These are phyloP conservation scores for Ommatoiulus sabulosus DNA, from an alignment of 2,888 invertebrate genomes.

Conservation along the genomic window DNA sequence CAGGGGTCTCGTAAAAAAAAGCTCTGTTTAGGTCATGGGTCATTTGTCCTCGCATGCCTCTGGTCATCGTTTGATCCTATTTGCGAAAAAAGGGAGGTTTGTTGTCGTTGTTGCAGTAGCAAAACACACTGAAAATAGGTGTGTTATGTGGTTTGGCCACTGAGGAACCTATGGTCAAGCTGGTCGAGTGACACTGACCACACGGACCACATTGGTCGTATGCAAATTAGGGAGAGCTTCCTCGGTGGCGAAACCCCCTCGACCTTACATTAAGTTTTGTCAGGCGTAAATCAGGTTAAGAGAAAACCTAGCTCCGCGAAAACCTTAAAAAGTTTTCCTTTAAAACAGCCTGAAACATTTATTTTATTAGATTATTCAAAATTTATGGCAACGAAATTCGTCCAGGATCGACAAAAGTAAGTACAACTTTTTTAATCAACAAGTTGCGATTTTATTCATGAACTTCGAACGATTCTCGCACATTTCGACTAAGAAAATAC, in stretches of 20 bases:
- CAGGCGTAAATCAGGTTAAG: not conserved
- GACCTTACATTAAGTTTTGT: not conserved
- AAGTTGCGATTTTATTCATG: not conserved
- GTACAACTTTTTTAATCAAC: not conserved
- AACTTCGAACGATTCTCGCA: not conserved
- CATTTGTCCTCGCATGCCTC: not conserved
- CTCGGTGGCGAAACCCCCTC: not conserved
- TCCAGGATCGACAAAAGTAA: not conserved
- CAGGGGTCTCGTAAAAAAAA: slow-evolving; percentile 19
- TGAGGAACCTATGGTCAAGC: slow-evolving; percentile 3
- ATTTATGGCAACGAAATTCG: not conserved
- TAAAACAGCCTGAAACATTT: not conserved
- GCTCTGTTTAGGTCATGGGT: slow-evolving; percentile 23
- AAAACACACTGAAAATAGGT: slow-evolving; percentile 40
- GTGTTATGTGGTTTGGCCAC: slow-evolving; percentile 38
- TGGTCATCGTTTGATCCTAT: slow-evolving; percentile 40
- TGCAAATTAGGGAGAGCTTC: slow-evolving; percentile 29
- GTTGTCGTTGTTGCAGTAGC: slow-evolving; percentile 40
- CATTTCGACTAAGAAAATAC: too few relatives aligned
- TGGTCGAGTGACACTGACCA: slow-evolving; percentile 26
- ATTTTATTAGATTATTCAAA: not conserved
- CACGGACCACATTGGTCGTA: slow-evolving; percentile 14
- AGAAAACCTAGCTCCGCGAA: not conserved
- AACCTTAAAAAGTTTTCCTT: not conserved
- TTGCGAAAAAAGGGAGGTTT: slow-evolving; percentile 31